A percentile compares a stretch with the other conserved stretches of the same genome.
Evolutionary conservation across 2,888 invertebrate species (phyloP).

Genomic region (Acrobasis suavella): DNA sequence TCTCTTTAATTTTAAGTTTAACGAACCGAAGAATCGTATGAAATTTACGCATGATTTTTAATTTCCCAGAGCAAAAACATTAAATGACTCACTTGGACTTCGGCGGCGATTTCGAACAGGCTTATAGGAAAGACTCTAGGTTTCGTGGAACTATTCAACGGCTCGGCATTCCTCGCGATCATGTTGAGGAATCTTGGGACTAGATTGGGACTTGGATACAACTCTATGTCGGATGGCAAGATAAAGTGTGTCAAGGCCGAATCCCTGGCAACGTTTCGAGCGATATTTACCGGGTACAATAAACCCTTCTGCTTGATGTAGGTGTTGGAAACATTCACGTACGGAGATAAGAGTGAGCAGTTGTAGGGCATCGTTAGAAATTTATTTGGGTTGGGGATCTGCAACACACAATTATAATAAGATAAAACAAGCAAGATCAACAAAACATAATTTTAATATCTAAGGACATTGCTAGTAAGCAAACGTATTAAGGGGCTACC

Average conservation of each 20-base stretch:
- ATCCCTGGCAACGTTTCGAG: constrained; percentile 93
- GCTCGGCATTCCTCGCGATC: constrained; percentile 88
- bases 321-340: constrained; percentile 84
- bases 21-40: not conserved
- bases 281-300: constrained; percentile 94
- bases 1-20: constrained; percentile 1
- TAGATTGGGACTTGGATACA: constrained; percentile 93
- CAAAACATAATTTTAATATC: no score
- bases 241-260: constrained; percentile 91
- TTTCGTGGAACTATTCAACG: constrained; percentile 78
- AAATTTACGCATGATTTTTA: not conserved
- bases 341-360: constrained; percentile 88
- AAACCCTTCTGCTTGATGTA: constrained; percentile 91
- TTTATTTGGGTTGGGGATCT: constrained; percentile 86
- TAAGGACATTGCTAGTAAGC: no score
- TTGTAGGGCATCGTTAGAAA: constrained; percentile 85
- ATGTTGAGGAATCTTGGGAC: constrained; percentile 92
- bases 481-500: no score
- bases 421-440: not conserved
- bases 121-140: constrained; percentile 92
- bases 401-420: constrained; percentile 40
- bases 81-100: constrained; percentile 62
- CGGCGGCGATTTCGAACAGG: constrained; percentile 91
- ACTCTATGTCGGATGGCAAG: constrained; percentile 93
- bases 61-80: not conserved